Evolutionary conservation across 2,888 invertebrate genomes (phyloP).

Genomic region (Heliconius ethilla): DNA sequence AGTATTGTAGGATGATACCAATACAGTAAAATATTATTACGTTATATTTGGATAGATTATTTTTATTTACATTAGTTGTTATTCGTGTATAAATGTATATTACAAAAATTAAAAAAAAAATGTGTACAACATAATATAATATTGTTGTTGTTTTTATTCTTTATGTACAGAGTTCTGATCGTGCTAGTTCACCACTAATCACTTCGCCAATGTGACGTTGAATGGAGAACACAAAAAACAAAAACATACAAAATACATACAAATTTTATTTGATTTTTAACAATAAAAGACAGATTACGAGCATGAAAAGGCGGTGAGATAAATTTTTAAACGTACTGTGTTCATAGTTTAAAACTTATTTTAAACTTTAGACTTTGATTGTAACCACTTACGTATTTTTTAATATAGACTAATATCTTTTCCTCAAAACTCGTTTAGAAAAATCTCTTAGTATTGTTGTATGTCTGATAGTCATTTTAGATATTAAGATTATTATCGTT

Average conservation of each 20-base stretch:
- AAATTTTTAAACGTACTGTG: too few relatives aligned
- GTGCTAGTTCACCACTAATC: too few relatives aligned
- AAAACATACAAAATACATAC: too few relatives aligned
- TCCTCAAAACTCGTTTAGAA: neutral
- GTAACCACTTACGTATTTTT: neutral
- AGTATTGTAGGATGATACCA: neutral
- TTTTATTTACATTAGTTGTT: conserved; percentile 5
- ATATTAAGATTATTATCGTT: neutral
- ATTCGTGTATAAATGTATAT: conserved; percentile 1
- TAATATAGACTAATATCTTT: neutral
- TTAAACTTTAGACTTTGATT: neutral
- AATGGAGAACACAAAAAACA: too few relatives aligned
- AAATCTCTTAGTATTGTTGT: neutral
- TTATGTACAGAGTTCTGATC: too few relatives aligned
- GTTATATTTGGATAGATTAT: neutral
- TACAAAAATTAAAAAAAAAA: neutral
- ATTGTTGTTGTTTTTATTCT: too few relatives aligned
- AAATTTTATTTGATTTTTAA: neutral
- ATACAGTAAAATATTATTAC: neutral
- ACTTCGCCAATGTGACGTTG: too few relatives aligned
- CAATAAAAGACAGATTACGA: neutral
- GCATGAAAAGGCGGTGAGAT: too few relatives aligned
- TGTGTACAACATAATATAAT: neutral
- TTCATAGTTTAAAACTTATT: too few relatives aligned
- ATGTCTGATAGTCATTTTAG: neutral